Base-by-base conservation (phyloP, 30 jellyfish, hydroid and myxozoan species). In the Catostylus mosaicus region DNA sequence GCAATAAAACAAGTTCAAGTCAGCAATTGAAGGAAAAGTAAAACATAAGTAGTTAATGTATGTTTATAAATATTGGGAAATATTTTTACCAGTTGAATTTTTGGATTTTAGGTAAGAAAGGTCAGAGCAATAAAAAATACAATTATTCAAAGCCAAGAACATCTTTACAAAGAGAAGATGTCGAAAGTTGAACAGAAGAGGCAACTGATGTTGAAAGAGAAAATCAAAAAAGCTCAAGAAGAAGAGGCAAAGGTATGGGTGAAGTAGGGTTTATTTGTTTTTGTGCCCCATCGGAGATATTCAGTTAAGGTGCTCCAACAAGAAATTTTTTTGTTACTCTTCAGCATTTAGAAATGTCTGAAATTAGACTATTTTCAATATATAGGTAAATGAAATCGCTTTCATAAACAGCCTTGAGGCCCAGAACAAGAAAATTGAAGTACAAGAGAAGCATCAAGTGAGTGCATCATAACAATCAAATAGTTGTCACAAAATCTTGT, bases 231-330 rank as follows among this genome's bases (percentile, higher is more conserved):
- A 46, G 99, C 99, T 7, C 99, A 94, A 52, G 99, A 88, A 57
- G 99, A 94, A 59, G 99, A 94, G 29, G 91, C 95, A 0, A 94
- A 94, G 96, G 99, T 94, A 77, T 30, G 51, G n/a, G n/a, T n/a
- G n/a, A n/a, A n/a, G n/a, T n/a, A n/a, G n/a, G n/a, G n/a, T n/a
- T 48, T 8, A 9, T 48, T 6, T 48, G 63, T 27, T 16, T 48
- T 48, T 48, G 11, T 3, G 14, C 20, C 14, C 14, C 63, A 48
- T 16, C 63, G 20, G 23, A 40, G 14, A 48, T 48, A 4, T n/a
- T n/a, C n/a, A n/a, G n/a, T n/a, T n/a, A n/a, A n/a, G n/a, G n/a
- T n/a, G n/a, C n/a, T n/a, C n/a, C n/a, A n/a, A n/a, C n/a, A n/a
- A n/a, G n/a, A n/a, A n/a, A n/a, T n/a, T n/a, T n/a, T n/a, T n/a